A percentile compares a stretch with the other conserved stretches of the same genome.
Evolutionary conservation across 2,113 vertebrate genomes (phyloP).

Genomic region (Petaurus breviceps): DNA sequence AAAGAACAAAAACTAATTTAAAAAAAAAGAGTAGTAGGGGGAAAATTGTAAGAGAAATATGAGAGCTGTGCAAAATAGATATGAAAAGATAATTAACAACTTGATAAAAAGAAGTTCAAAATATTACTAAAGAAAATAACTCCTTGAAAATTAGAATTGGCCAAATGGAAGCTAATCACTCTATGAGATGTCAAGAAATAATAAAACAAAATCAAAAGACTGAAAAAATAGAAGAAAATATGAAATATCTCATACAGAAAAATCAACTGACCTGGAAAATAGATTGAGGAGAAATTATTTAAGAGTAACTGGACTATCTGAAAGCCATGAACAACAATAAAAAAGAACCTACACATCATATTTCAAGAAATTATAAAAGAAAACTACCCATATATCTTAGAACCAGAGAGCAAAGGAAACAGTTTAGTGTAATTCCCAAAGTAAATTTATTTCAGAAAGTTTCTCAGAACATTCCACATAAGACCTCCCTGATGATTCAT

Average conservation of each 20-base stretch:
- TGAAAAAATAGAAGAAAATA: background rate
- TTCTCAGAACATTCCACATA: constrained; percentile 14
- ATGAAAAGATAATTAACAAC: background rate
- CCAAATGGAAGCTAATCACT: background rate
- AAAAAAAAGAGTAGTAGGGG: background rate
- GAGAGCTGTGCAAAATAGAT: background rate
- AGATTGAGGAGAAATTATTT: too few species aligned
- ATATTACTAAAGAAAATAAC: background rate
- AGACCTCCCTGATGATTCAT: background rate
- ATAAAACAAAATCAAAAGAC: background rate
- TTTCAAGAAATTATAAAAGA: background rate
- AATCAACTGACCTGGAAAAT: too few species aligned
- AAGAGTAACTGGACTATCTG: background rate
- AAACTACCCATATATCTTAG: background rate
- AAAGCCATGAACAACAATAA: background rate
- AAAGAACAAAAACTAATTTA: background rate
- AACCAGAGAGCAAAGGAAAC: background rate
- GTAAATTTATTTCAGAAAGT: constrained; percentile 43
- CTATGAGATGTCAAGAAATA: background rate
- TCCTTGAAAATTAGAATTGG: background rate
- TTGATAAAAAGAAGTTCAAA: background rate
- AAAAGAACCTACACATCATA: background rate
- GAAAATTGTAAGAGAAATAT: background rate
- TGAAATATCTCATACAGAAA: background rate
- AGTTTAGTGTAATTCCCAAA: constrained; percentile 11